Evolutionary conservation across 1,140 invertebrate species (phyloP).

Genomic region (Drosophila erecta): DNA sequence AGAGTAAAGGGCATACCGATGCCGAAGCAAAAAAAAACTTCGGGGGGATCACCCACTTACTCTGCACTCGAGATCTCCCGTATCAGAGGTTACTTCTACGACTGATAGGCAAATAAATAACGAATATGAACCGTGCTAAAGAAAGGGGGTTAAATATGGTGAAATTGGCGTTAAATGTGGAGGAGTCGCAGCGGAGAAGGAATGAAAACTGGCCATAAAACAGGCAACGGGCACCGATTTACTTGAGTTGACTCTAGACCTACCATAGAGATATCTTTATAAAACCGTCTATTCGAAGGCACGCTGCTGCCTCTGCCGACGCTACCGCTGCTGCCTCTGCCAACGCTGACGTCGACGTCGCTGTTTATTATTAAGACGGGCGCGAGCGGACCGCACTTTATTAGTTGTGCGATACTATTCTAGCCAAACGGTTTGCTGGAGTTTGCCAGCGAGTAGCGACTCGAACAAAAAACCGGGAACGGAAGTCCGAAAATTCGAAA

Average conservation of each 20-base stretch:
- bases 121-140: not conserved
- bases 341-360: slow-evolving; percentile 28
- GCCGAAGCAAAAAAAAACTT: no score
- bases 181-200: not conserved
- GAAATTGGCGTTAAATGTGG: not conserved
- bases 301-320: slow-evolving; percentile 5
- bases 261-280: slow-evolving; percentile 58
- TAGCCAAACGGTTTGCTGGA: slow-evolving; percentile 73
- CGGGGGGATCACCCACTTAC: not conserved
- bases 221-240: slow-evolving; percentile 23
- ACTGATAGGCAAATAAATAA: not conserved
- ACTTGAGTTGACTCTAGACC: slow-evolving; percentile 31
- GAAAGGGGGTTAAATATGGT: not conserved
- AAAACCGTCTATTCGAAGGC: slow-evolving; percentile 51
- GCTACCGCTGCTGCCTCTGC: slow-evolving; percentile 12
- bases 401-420: slow-evolving; percentile 82
- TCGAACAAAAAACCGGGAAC: slow-evolving; percentile 1
- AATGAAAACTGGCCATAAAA: slow-evolving; percentile 16
- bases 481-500: slow-evolving; percentile 18
- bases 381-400: slow-evolving; percentile 71
- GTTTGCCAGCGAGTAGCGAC: slow-evolving; percentile 16
- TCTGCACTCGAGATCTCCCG: not conserved
- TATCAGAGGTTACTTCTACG: not conserved
- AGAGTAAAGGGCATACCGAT: no score
- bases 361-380: slow-evolving; percentile 80